Evolutionary conservation across 2,797 vertebrate species (phyloP), one percentile per base, ranked within the genome.

Genomic region (Tragelaphus oryx): DNA sequence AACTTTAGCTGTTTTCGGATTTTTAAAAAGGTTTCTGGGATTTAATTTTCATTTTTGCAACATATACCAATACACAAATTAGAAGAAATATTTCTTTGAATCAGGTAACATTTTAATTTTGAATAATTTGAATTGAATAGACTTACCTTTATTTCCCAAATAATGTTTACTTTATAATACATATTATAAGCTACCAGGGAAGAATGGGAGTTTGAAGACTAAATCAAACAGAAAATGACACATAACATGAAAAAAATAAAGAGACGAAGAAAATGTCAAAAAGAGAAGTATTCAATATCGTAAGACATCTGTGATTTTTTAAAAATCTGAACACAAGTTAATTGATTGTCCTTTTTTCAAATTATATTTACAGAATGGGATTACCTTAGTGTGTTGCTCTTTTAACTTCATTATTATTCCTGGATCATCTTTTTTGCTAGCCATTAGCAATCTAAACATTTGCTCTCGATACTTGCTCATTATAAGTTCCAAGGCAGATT

Each of bases 391-490:
- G 98, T 99, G 99, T 96, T 99, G 99, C 92, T 99, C 99, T 97
- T 99, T 99, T 82, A 99, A 98, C 98, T 99, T 99, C 46, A 98
- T 99, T 95, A 99, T 99, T 71, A 99, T 99, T 86, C 99, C 89
- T 0, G 99, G 99, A 89, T 99, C 99, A 7, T 99, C 99, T 97
- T 99, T 99, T 98, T 99, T 99, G 98, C 99, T 99, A 0, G 99
- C 98, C 99, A 99, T 99, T 20, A 99, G 98, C 80, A 99, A 97
- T 95, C 99, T 98, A 92, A 99, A 99, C 98, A 99, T 99, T 97
- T 99, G 99, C 95, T 99, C 99, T 94, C 99, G 99, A 97, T 99
- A 99, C 97, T 99, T 99, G 98, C 99, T 99, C 99, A 99, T 99
- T 95, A 99, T 99, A 91, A 99, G 99, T 93, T 99, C 99, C 98